Base-by-base conservation (phyloP, 2,888 invertebrate genomes). In the Spatulosminthurus flaviceps region DNA sequence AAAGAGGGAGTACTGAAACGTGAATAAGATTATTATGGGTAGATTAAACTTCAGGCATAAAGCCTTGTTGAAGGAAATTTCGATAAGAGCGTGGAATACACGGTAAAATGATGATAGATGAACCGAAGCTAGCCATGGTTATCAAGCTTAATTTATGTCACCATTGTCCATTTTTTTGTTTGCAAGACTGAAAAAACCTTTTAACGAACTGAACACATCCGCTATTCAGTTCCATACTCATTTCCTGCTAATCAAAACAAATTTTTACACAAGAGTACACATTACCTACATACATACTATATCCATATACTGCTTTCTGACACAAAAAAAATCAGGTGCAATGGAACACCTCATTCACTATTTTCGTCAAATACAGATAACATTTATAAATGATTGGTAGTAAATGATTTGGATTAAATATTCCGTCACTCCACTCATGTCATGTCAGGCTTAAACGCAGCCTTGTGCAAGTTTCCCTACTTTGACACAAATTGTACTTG, bases 161-260 rank as follows among this genome's bases (percentile, higher is more conserved):
- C 21, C 60, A 60, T 60, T 60, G 60, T 60, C 60, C 60, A 21
- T 19, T 21, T 21, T 60, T 60, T 60, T 60, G 60, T 60, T 60
- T 60, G 60, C 60, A 19, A 19, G 4, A 60, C 60, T 16, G 16
- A 21, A 7, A 19, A 60, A 21, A 60, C 7, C 19, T 19, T 60
- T 60, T 60, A 16, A 34, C 34, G 34, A 34, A 4, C 34, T 34
- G 5, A 60, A 60, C 19, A 60, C 60, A 60, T 60, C 60, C 60
- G 60, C 60, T 60, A 9, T 60, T 21, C 21, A 19, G 19, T 21
- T 60, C 60, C 21, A 60, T 16, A 21, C 60, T 60, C 60, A 60
- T 60, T 60, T 60, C 60, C 60, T 60, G 60, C 60, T 60, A 60
- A 60, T 21, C 21, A 21, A 19, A 19, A 21, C 19, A 21, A 21